These are phyloP conservation scores for Teleogryllus oceanicus DNA, from an alignment of 2,888 invertebrate genomes.

Conservation along the genomic window DNA sequence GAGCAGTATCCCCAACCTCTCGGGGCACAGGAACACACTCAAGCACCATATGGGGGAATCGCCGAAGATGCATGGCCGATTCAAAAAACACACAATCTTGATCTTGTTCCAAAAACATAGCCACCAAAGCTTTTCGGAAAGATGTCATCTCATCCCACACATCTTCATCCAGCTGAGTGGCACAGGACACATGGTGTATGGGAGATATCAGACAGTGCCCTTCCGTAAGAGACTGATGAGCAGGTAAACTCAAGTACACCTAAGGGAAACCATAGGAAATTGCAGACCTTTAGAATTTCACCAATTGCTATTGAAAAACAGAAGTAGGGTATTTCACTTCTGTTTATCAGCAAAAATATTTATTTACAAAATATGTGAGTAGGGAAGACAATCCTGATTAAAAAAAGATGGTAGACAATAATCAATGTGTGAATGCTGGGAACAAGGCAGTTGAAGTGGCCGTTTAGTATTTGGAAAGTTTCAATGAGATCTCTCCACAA, in stretches of 20 bases:
- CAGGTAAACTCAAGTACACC: constrained; percentile 78
- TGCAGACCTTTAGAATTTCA: neutral
- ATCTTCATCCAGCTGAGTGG: constrained; percentile 88
- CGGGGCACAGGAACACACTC: constrained; percentile 85
- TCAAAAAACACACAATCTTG: constrained; percentile 89
- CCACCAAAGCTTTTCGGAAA: constrained; percentile 72
- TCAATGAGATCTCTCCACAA: no score
- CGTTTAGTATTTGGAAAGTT: no score
- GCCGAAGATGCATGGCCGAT: constrained; percentile 69
- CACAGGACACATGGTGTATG: constrained; percentile 72
- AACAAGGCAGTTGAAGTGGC: no score
- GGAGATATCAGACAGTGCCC: constrained; percentile 86
- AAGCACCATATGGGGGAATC: constrained; percentile 77
- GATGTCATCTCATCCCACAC: constrained; percentile 83
- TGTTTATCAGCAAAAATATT: no score
- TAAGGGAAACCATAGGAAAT: constrained; percentile 40
- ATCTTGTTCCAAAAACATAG: constrained; percentile 66
- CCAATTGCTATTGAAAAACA: no score
- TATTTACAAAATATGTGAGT: no score
- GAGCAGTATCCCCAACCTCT: constrained; percentile 81
- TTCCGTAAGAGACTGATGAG: constrained; percentile 71
- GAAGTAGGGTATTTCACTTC: no score
- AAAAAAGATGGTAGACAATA: no score
- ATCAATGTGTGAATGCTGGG: no score
- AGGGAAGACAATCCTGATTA: no score